Base-by-base conservation (phyloP, 2,888 invertebrate species). In the Drosophila algonquin region DNA sequence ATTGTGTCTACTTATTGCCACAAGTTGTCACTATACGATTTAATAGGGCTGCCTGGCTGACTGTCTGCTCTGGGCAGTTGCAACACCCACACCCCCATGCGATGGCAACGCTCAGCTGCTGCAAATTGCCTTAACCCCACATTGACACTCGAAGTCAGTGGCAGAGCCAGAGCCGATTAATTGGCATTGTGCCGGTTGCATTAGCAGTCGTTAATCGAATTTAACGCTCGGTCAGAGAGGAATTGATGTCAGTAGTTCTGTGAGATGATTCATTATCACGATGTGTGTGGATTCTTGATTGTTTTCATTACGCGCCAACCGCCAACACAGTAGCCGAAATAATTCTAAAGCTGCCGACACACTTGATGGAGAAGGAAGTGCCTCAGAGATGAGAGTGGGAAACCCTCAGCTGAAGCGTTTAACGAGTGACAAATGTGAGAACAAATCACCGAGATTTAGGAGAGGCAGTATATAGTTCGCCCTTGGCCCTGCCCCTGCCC, bases 131-230 rank as follows among this genome's bases (percentile, higher is more conserved):
- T 74, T 73, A 63, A 73, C 73, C 64, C 74, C 77, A 64, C 47
- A 71, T 76, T 77, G 73, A 62, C 73, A 75, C 65, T 67, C 32
- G 54, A 45, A 63, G 63, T 24, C 40, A n/a, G 35, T 14, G 35
- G 0, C 35, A 5, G 10, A 10, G 32, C 32, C 32, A 35, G 35
- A 35, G 40, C 55, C 72, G 69, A 82, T 85, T 85, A 85, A 87
- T 87, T 87, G 88, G 79, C 86, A 85, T 75, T 85, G 86, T 64
- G 71, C 79, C 65, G 64, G 68, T 75, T 82, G 67, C 75, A 87
- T 84, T 73, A 81, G 75, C 76, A 77, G 44, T 56, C 47, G 59
- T 70, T 76, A 76, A 83, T 87, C 80, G 75, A 83, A 83, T 81
- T 70, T 74, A 72, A 63, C 65, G 64, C 81, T 63, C 46, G 59